A percentile compares a stretch with the other conserved stretches of the same genome.
These are phyloP conservation scores for Bacillus rossius DNA, from an alignment of 1,140 invertebrate species.

Conservation along the genomic window DNA sequence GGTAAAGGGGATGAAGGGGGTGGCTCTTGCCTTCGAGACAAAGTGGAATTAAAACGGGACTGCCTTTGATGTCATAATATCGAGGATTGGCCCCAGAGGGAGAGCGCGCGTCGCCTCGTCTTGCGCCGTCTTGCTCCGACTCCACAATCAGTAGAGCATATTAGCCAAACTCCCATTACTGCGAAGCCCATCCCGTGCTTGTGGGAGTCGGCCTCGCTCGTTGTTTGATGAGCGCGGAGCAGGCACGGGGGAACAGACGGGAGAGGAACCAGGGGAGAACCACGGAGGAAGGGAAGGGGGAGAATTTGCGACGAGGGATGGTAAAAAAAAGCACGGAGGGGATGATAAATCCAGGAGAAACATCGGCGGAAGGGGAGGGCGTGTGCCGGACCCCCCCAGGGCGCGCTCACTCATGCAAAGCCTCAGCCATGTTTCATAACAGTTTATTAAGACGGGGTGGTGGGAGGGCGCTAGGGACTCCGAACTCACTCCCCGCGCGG, in stretches of 20 bases:
- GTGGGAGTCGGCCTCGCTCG: slow-evolving; percentile 14
- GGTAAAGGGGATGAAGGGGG: slow-evolving; percentile 17
- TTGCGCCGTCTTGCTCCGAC: not conserved
- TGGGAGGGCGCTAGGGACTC: not conserved
- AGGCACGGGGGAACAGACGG: not conserved
- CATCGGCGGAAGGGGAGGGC: not conserved
- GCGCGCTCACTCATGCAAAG: slow-evolving; percentile 8
- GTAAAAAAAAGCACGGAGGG: not conserved
- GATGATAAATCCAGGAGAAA: not conserved
- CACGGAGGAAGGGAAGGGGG: not conserved
- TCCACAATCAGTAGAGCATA: slow-evolving; percentile 19
- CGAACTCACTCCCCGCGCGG: too few species aligned
- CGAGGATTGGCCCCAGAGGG: slow-evolving; percentile 18
- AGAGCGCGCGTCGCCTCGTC: not conserved
- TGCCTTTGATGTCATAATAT: slow-evolving; percentile 26
- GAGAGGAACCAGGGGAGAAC: not conserved
- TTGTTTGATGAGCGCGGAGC: slow-evolving; percentile 20
- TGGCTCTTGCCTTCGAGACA: slow-evolving; percentile 22
- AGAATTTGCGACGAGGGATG: not conserved
- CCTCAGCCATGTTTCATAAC: slow-evolving; percentile 16
- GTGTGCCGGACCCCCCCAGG: not conserved
- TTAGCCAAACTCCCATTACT: slow-evolving; percentile 23
- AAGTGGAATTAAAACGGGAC: slow-evolving; percentile 29
- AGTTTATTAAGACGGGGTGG: slow-evolving; percentile 16
- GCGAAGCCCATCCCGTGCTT: not conserved